Conservation (phyloP, 1,140 invertebrate species). For the Aphelinus atriplicis region DNA sequence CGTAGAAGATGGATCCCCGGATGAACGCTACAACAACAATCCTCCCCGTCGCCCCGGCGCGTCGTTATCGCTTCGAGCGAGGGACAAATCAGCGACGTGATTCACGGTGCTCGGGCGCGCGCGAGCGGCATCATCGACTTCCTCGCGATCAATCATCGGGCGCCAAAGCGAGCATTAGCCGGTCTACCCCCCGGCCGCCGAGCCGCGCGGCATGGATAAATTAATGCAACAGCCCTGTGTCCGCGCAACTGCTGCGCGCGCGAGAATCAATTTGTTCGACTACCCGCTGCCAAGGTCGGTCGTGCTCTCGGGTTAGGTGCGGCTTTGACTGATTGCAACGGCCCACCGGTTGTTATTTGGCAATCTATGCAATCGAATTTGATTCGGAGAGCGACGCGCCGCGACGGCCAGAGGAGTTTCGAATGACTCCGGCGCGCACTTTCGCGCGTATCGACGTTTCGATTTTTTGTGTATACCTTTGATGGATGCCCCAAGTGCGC, state of each 20-base stretch:
- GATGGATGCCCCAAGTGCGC: too few species aligned
- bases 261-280: slow-evolving; percentile 3
- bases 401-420: too few species aligned
- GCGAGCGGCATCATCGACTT: slow-evolving; percentile 9
- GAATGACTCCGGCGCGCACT: too few species aligned
- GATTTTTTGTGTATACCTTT: too few species aligned
- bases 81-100: slow-evolving; percentile 24
- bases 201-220: not conserved
- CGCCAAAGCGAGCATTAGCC: not conserved
- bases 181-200: not conserved
- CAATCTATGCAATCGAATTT: too few species aligned
- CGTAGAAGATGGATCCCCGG: slow-evolving; percentile 23
- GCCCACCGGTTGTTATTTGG: too few species aligned
- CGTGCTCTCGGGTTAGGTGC: too few species aligned
- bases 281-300: too few species aligned
- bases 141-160: slow-evolving; percentile 28
- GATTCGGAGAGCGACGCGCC: too few species aligned
- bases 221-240: slow-evolving; percentile 17
- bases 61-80: slow-evolving; percentile 5
- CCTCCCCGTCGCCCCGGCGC: not conserved
- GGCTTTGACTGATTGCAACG: too few species aligned
- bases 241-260: not conserved
- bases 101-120: not conserved
- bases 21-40: slow-evolving; percentile 4
- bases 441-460: too few species aligned